Conservation (phyloP, 1,140 invertebrate species). For the Drosophila trapezifrons region DNA sequence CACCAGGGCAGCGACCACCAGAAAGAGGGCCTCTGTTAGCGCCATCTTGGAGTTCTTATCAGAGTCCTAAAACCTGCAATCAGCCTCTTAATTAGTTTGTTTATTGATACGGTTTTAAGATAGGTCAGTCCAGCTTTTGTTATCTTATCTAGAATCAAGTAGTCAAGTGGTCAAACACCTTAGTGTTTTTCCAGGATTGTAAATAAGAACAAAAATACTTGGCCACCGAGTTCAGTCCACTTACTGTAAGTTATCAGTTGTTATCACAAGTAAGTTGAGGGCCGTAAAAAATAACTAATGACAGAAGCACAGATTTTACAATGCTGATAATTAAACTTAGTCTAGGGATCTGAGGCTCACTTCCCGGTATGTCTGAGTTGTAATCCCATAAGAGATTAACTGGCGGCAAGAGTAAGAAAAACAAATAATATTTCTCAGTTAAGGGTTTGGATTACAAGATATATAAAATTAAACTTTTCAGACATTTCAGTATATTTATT, state of each 20-base stretch:
- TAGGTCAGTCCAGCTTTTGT: not conserved
- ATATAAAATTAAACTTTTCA: not conserved
- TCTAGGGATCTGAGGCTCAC: too few relatives aligned
- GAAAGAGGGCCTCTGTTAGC: constrained; percentile 54
- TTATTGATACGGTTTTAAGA: not conserved
- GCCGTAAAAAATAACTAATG: not conserved
- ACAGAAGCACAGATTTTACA: not conserved
- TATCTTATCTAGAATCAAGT: constrained; percentile 1
- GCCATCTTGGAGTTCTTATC: constrained; percentile 34
- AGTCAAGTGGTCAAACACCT: not conserved
- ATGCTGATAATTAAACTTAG: not conserved
- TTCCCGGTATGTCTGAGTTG: not conserved
- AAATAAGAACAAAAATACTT: too few relatives aligned
- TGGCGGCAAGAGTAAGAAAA: not conserved
- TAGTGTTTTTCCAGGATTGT: not conserved
- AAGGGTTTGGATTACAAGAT: too few relatives aligned
- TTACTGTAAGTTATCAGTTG: not conserved
- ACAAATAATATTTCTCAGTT: not conserved
- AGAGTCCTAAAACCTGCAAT: too few relatives aligned
- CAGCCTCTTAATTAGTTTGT: not conserved
- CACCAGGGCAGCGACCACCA: constrained; percentile 49
- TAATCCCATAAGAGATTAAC: not conserved
- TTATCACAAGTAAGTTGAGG: not conserved
- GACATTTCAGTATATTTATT: not conserved
- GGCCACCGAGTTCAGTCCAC: too few relatives aligned